Conservation (phyloP, 2,113 vertebrate species). For the Limnothrissa miodon region DNA sequence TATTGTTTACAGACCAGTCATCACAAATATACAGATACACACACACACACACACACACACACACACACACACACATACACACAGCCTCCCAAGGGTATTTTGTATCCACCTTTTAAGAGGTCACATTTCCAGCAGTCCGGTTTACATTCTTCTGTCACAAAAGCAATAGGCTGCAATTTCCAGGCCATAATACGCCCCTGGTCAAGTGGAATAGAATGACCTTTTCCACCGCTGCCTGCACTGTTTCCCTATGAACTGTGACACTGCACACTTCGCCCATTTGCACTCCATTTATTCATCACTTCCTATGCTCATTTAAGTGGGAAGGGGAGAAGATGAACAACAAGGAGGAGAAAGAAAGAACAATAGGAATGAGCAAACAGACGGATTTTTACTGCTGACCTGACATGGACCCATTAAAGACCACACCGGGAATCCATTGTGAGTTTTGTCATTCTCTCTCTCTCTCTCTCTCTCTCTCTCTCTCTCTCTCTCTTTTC, state of each 20-base stretch:
- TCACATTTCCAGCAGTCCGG: constrained; percentile 69
- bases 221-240: constrained; percentile 60
- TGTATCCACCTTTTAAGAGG: constrained; percentile 68
- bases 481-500: constrained; percentile 42
- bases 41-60: constrained; percentile 22
- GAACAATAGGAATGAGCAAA: constrained; percentile 45
- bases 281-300: not conserved
- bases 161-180: constrained; percentile 73
- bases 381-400: constrained; percentile 54
- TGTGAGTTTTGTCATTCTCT: constrained; percentile 8
- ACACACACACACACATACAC: constrained; percentile 46
- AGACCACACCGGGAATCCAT: not conserved
- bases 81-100: constrained; percentile 69
- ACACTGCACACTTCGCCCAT: constrained; percentile 51
- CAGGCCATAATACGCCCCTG: constrained; percentile 69
- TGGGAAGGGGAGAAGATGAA: not conserved
- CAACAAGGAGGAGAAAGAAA: constrained; percentile 21
- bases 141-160: constrained; percentile 75
- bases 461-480: constrained; percentile 35
- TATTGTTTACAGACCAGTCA: not conserved
- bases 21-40: not conserved
- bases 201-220: constrained; percentile 72
- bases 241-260: constrained; percentile 47
- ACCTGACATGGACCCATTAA: constrained; percentile 53
- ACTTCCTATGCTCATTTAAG: not conserved